Percentiles rank a stretch among this genome's conserved stretches.
phyloP scores from a whole-genome alignment of 1,140 invertebrate species.

The Hyles vespertilio region DNA sequence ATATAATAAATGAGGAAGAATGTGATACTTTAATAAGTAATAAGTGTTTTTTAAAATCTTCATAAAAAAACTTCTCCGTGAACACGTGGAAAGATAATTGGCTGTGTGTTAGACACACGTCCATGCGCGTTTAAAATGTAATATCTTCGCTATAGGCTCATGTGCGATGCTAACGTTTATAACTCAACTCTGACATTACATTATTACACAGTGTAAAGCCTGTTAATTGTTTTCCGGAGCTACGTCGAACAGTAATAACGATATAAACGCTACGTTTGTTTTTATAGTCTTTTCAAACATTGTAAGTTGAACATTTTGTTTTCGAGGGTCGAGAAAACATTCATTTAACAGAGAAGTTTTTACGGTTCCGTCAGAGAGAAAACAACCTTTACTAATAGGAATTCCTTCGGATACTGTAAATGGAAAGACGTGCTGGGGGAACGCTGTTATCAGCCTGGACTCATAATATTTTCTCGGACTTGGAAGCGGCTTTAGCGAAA shows the following conservation, averaged over 20 bases:
- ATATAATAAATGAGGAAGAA: too few relatives aligned
- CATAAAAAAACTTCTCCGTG: too few relatives aligned
- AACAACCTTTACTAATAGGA: slow-evolving; percentile 66
- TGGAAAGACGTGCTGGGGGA: slow-evolving; percentile 62
- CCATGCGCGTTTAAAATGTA: too few relatives aligned
- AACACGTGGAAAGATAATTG: too few relatives aligned
- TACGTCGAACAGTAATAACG: slow-evolving; percentile 33
- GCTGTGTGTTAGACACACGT: too few relatives aligned
- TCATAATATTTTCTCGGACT: slow-evolving; percentile 57
- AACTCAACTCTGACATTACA: not conserved
- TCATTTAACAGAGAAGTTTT: slow-evolving; percentile 67
- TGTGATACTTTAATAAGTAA: too few relatives aligned
- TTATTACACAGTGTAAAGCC: slow-evolving; percentile 20
- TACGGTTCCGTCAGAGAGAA: slow-evolving; percentile 59
- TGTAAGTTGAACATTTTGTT: slow-evolving; percentile 58
- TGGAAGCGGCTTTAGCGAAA: slow-evolving; percentile 55
- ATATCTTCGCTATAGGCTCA: too few relatives aligned
- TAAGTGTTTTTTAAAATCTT: too few relatives aligned
- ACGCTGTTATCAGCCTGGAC: slow-evolving; percentile 31
- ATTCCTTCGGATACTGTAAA: slow-evolving; percentile 70
- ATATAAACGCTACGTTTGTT: slow-evolving; percentile 41
- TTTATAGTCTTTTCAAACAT: slow-evolving; percentile 49
- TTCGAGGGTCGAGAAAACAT: slow-evolving; percentile 51
- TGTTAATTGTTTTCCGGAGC: slow-evolving; percentile 29
- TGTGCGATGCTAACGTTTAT: too few relatives aligned